Base-by-base conservation (phyloP, 2,113 vertebrate genomes). In the Embiotoca jacksoni region DNA sequence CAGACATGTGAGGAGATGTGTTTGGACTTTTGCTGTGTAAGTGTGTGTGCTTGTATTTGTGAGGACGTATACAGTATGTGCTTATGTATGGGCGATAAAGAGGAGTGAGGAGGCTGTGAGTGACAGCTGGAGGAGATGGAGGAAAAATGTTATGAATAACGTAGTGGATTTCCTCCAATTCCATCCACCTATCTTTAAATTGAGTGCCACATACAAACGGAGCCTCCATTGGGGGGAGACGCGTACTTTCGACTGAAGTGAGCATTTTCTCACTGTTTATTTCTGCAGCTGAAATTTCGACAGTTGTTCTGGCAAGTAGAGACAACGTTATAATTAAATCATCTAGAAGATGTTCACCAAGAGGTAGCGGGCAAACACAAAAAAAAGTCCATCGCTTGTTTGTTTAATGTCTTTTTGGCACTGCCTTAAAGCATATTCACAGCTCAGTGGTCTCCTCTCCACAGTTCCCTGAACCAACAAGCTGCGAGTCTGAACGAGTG, bases 371-470 rank as follows among this genome's bases (percentile, higher is more conserved):
- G 81, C 72, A 80, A 81, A 83, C 44, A 82, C 23, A 62, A 74
- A 56, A 68, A 67, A 70, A 64, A 50, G 46, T 75, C 56, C 57
- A 65, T 82, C 57, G 64, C 46, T 52, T 72, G 23, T 71, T 68
- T 59, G 55, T 78, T 83, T 16, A 60, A 78, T 77, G 65, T 82
- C 37, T 85, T 83, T 81, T 83, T 85, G 87, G 88, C 86, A 89
- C 82, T 69, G 77, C 77, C 72, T 80, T 81, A 82, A 73, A 84
- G 65, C 71, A 11, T 83, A 74, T 81, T 93, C 92, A 93, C 90
- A 91, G 88, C 88, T 89, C 85, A 83, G 82, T 7, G 89, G 92
- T 89, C 89, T 86, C 67, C 72, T 55, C 82, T 72, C 52, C 70
- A 59, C 72, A 36, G 53, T 41, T 67, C 70, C 86, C 71, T 54